These are phyloP conservation scores for Sisyra terminalis DNA, from an alignment of 2,888 invertebrate genomes.

Conservation along the genomic window DNA sequence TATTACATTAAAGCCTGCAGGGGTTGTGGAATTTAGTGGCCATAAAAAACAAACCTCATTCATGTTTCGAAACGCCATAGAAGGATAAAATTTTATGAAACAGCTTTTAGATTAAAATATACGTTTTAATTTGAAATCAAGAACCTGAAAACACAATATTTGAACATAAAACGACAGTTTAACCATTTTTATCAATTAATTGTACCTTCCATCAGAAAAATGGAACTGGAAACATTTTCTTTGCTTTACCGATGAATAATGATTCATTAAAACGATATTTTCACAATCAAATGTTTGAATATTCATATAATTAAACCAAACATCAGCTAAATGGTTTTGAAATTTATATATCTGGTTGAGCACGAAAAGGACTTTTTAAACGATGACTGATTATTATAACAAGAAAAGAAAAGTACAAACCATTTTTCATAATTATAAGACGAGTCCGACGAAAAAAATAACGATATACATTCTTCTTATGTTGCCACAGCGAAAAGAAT, in stretches of 20 bases:
- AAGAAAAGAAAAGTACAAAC: neutral
- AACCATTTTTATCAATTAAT: neutral
- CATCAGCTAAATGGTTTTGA: too few species aligned
- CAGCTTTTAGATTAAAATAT: too few species aligned
- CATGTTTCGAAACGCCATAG: neutral
- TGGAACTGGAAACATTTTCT: neutral
- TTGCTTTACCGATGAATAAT: neutral
- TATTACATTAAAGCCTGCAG: conserved; percentile 6
- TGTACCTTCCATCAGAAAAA: too few species aligned
- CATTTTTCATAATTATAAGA: conserved; percentile 3
- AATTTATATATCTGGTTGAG: neutral
- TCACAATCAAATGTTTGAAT: neutral
- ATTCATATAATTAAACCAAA: too few species aligned
- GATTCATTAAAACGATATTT: conserved; percentile 2
- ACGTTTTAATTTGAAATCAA: too few species aligned
- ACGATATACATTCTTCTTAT: too few species aligned
- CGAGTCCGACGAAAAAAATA: too few species aligned
- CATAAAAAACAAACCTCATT: conserved; percentile 6
- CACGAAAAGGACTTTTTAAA: conserved; percentile 1
- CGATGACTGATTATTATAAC: neutral
- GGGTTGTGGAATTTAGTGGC: conserved; percentile 6
- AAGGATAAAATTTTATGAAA: too few species aligned
- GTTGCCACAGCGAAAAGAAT: too few species aligned
- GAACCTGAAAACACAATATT: too few species aligned
- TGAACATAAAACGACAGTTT: too few species aligned